These are phyloP conservation scores for Ormyrus rosae DNA, from an alignment of 2,888 invertebrate species.

Conservation along the genomic window DNA sequence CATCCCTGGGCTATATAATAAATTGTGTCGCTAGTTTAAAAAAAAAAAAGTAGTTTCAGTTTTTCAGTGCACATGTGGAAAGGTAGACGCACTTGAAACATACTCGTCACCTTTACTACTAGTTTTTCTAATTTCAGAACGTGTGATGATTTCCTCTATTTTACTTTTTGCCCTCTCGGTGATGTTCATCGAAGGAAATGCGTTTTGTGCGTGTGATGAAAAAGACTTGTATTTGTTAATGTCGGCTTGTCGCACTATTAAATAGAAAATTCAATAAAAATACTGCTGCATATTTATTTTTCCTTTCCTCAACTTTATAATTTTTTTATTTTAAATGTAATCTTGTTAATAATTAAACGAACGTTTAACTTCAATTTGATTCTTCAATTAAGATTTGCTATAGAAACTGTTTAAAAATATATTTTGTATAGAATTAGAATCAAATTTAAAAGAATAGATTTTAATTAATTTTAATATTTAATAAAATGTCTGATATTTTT, in stretches of 20 bases:
- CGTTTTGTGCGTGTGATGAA: conserved; percentile 58
- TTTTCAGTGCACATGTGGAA: conserved; percentile 41
- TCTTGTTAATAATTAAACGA: neutral
- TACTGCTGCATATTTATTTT: neutral
- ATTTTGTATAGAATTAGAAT: neutral
- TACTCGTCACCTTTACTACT: conserved; percentile 46
- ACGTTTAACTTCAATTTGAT: neutral
- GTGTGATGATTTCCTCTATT: conserved; percentile 47
- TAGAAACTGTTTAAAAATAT: neutral
- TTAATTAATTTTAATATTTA: neutral
- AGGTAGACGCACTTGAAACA: conserved; percentile 48
- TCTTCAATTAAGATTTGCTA: neutral
- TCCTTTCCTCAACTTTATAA: neutral
- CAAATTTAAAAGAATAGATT: neutral
- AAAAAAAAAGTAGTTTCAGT: conserved; percentile 37
- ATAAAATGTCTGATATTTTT: neutral
- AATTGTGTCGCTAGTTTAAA: conserved; percentile 46
- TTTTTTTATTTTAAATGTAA: conserved; percentile 15
- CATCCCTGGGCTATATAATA: conserved; percentile 48
- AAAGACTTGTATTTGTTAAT: conserved; percentile 60
- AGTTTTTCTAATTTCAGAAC: conserved; percentile 37
- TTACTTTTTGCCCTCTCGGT: conserved; percentile 44
- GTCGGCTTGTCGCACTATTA: conserved; percentile 60
- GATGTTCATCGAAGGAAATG: conserved; percentile 42
- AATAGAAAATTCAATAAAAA: conserved; percentile 65